These are phyloP conservation scores for Sphenodon punctatus DNA, from an alignment of 2,797 vertebrate species.

Conservation along the genomic window DNA sequence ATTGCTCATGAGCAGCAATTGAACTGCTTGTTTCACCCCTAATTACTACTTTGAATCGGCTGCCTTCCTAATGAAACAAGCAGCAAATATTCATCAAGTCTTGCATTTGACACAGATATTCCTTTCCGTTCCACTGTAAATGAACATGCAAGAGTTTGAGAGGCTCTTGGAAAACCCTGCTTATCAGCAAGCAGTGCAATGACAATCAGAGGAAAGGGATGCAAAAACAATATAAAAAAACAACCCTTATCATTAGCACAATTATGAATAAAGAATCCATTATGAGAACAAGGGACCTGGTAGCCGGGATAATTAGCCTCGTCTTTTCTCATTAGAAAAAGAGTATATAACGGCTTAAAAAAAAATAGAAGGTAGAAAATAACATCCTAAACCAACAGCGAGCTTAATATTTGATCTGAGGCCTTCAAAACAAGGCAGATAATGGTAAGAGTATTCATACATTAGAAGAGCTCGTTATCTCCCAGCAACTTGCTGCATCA, in stretches of 20 bases:
- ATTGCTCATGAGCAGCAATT: too few species aligned
- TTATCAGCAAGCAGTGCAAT: conserved; percentile 35
- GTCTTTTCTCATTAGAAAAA: conserved; percentile 39
- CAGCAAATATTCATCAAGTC: too few species aligned
- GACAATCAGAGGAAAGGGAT: conserved; percentile 51
- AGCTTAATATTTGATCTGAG: conserved; percentile 16
- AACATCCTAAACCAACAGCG: not conserved
- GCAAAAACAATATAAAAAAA: too few species aligned
- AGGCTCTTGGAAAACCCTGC: conserved; percentile 35
- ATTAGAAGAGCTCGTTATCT: conserved; percentile 37
- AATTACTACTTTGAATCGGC: too few species aligned
- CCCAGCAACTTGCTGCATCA: conserved; percentile 40
- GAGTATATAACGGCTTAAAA: conserved; percentile 21
- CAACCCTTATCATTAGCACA: conserved; percentile 52
- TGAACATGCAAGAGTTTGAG: conserved; percentile 43
- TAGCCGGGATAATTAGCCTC: conserved; percentile 41
- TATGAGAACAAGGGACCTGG: conserved; percentile 25
- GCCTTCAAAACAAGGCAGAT: conserved; percentile 28
- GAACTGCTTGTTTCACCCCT: too few species aligned
- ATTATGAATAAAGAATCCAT: conserved; percentile 47
- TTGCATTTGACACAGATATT: too few species aligned
- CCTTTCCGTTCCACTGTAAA: too few species aligned
- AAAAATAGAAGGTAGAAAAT: not conserved
- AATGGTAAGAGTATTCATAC: conserved; percentile 22
- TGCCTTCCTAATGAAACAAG: too few species aligned